Evolutionary conservation across 2,888 invertebrate species (phyloP).

Genomic region (Steinernema carpocapsae): DNA sequence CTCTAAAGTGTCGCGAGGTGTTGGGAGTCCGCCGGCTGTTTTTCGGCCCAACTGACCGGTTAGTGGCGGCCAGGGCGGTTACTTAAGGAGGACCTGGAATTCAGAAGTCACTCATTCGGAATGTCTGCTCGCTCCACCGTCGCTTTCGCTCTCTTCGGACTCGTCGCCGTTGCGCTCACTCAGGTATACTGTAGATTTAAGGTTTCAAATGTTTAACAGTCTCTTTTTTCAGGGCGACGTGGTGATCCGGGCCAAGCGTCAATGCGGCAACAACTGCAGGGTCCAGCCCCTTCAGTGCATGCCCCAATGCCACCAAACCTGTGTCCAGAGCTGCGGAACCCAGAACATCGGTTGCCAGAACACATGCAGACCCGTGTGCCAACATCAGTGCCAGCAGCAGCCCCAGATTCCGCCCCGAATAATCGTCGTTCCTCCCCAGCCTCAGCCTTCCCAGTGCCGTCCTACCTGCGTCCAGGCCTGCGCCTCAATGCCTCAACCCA

Average conservation of each 20-base stretch:
- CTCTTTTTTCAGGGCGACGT: not conserved
- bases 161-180: slow-evolving; percentile 13
- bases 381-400: slow-evolving; percentile 12
- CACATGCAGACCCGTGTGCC: not conserved
- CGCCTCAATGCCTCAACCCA: not conserved
- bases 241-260: slow-evolving; percentile 18
- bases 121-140: slow-evolving; percentile 7
- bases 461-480: not conserved
- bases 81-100: not conserved
- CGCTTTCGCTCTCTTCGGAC: slow-evolving; percentile 23
- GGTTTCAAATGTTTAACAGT: not conserved
- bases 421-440: not conserved
- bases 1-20: not conserved
- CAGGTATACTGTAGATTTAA: not conserved
- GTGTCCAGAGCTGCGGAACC: not conserved
- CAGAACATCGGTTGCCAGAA: slow-evolving; percentile 13
- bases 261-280: not conserved
- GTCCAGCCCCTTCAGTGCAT: not conserved
- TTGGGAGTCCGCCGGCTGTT: not conserved
- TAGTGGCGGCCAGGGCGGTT: not conserved
- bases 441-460: not conserved
- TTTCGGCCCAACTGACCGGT: slow-evolving; percentile 16
- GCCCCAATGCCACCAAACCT: not conserved
- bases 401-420: not conserved
- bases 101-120: not conserved